phyloP scores from a whole-genome alignment of 2,113 vertebrate species.

The Gila orcuttii region DNA sequence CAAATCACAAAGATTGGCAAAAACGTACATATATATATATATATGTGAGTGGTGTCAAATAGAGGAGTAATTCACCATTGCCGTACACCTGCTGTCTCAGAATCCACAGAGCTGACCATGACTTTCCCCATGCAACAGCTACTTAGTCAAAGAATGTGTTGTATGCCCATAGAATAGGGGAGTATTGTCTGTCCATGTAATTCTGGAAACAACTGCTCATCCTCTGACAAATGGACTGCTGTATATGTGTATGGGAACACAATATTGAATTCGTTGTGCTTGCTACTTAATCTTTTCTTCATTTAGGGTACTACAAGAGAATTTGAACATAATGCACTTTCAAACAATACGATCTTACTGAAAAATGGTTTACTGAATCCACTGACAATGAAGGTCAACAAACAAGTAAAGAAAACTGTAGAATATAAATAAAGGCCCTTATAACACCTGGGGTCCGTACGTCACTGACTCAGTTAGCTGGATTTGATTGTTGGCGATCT shows the following conservation, averaged over 20 bases:
- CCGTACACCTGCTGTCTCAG: conserved; percentile 50
- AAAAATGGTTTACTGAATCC: neutral
- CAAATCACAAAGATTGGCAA: conserved; percentile 22
- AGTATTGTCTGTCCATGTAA: conserved; percentile 49
- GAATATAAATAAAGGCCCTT: no score
- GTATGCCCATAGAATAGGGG: conserved; percentile 32
- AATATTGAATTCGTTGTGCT: conserved; percentile 1
- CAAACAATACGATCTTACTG: neutral
- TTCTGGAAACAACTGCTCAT: conserved; percentile 47
- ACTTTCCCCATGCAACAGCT: conserved; percentile 45
- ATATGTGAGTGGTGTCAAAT: conserved; percentile 29
- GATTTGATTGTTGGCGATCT: no score
- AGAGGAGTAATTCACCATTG: conserved; percentile 56
- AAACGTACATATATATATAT: conserved; percentile 33
- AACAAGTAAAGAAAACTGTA: neutral
- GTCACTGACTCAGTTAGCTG: no score
- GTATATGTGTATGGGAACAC: conserved; percentile 15
- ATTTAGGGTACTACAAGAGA: neutral
- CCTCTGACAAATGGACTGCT: conserved; percentile 38
- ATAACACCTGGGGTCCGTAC: no score
- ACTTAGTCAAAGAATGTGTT: conserved; percentile 45
- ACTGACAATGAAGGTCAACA: neutral
- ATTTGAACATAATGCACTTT: neutral
- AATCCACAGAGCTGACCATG: conserved; percentile 50
- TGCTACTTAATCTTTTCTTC: neutral